Evolutionary conservation across 2,888 invertebrate species (phyloP).

Genomic region (Mamestra brassicae): DNA sequence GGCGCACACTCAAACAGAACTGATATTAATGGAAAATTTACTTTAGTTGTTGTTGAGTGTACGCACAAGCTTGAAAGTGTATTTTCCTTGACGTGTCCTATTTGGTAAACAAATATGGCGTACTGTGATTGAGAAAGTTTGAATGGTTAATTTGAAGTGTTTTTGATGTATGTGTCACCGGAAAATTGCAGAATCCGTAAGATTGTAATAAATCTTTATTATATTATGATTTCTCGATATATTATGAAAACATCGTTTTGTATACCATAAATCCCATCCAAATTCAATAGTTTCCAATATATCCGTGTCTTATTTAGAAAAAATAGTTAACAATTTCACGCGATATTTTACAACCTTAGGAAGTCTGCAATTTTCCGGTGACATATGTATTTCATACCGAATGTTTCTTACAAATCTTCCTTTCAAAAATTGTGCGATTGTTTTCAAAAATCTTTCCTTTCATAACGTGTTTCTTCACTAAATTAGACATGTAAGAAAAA

Average conservation of each 20-base stretch:
- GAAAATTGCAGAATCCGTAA: too few species aligned
- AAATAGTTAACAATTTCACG: too few species aligned
- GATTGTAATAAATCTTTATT: too few species aligned
- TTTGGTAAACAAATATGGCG: slow-evolving; percentile 7
- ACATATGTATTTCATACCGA: background rate
- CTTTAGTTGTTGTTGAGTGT: background rate
- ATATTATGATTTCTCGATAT: too few species aligned
- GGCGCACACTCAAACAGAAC: slow-evolving; percentile 3
- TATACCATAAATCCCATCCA: too few species aligned
- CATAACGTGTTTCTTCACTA: background rate
- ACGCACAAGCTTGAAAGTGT: slow-evolving; percentile 12
- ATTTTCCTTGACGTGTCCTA: slow-evolving; percentile 13
- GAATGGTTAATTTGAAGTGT: background rate
- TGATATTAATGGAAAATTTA: background rate
- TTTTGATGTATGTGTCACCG: too few species aligned
- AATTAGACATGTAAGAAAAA: slow-evolving; percentile 2
- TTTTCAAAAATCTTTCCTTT: background rate
- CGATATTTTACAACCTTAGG: too few species aligned
- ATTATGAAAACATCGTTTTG: too few species aligned
- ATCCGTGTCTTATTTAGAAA: too few species aligned
- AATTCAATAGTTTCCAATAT: too few species aligned
- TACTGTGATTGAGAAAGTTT: background rate
- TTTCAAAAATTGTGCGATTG: background rate
- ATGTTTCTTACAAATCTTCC: background rate
- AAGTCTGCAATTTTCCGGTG: too few species aligned